These are phyloP conservation scores for Drosophila algonquin DNA, from an alignment of 2,888 invertebrate genomes.

Conservation along the genomic window DNA sequence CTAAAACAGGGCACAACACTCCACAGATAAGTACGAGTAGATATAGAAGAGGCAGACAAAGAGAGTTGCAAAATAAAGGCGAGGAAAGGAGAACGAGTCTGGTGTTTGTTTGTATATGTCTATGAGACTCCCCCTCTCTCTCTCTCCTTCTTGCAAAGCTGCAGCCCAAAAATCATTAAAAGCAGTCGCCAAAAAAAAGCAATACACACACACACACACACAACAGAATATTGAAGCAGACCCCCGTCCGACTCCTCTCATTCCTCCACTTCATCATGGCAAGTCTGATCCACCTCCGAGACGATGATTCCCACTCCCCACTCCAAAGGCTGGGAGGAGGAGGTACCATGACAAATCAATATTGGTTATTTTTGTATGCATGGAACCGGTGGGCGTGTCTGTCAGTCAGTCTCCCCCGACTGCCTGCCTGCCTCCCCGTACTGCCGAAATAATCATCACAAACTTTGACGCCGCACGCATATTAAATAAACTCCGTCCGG, in stretches of 20 bases:
- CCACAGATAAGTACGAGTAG: constrained; percentile 8
- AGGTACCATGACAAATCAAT: constrained; percentile 67
- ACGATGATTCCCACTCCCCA: constrained; percentile 9
- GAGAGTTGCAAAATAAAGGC: constrained; percentile 3
- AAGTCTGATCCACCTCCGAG: constrained; percentile 4
- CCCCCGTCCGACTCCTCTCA: not conserved
- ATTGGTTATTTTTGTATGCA: constrained; percentile 78
- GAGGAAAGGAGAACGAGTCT: not conserved
- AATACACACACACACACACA: not conserved
- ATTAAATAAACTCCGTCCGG: constrained; percentile 69
- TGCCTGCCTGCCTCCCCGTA: constrained; percentile 2
- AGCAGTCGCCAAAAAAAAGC: constrained; percentile 26
- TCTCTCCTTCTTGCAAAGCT: constrained; percentile 22
- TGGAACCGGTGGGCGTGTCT: constrained; percentile 67
- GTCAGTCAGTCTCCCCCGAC: too few species aligned
- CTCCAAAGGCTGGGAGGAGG: constrained; percentile 3
- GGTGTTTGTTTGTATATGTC: constrained; percentile 21
- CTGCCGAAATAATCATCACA: constrained; percentile 74
- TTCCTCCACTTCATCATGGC: not conserved
- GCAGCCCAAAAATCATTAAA: constrained; percentile 49
- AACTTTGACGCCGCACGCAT: constrained; percentile 77
- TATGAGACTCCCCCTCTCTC: constrained; percentile 12
- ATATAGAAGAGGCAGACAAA: constrained; percentile 7
- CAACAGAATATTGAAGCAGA: constrained; percentile 29
- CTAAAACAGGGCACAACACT: not conserved